Base-by-base conservation (phyloP, 2,113 vertebrate species). In the Spizaetus ornatus region DNA sequence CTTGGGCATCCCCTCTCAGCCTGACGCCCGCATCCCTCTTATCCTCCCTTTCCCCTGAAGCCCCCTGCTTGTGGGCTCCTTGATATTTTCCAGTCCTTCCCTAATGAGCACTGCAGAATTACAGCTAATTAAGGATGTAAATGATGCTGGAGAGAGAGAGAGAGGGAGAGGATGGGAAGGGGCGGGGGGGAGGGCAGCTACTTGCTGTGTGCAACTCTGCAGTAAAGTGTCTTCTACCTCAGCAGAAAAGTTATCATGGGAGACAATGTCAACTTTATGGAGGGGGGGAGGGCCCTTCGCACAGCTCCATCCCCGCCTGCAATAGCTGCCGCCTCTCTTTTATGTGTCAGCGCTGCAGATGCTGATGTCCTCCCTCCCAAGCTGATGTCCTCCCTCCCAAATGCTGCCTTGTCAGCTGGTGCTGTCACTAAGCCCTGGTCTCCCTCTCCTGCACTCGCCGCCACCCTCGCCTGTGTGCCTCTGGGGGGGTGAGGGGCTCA, bases 91-190 rank as follows among this genome's bases (percentile, higher is more conserved):
- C 97, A 97, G 97, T 95, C 97, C 97, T 97, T 98, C 97, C 98
- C 97, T 98, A 98, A 98, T 98, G 98, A 98, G 97, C 97, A 98
- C 98, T 98, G 97, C 98, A 98, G 98, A 99, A 98, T 98, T 98
- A 98, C 98, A 98, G 97, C 98, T 99, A 98, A 99, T 99, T 98
- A 99, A 98, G 98, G 98, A 98, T 99, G 98, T 98, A 99, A 99
- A 99, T 98, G 98, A 98, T 98, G 98, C 98, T 97, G 90, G 98
- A 98, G 98, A 98, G 98, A 98, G 97, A 98, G 97, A 98, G 97
- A 98, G 98, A 59, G 63, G 62, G 90, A 92, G 77, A 82, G 62
- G 70, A 87, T 82, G 73, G 65, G 73, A 87, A 93, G 63, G 91
- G 89, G 80, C 1, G 43, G 88, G 77, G 63, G 94, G 65, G 67